These are phyloP conservation scores for Hoplostethus mediterraneus DNA, from an alignment of 2,797 vertebrate species.

Conservation along the genomic window DNA sequence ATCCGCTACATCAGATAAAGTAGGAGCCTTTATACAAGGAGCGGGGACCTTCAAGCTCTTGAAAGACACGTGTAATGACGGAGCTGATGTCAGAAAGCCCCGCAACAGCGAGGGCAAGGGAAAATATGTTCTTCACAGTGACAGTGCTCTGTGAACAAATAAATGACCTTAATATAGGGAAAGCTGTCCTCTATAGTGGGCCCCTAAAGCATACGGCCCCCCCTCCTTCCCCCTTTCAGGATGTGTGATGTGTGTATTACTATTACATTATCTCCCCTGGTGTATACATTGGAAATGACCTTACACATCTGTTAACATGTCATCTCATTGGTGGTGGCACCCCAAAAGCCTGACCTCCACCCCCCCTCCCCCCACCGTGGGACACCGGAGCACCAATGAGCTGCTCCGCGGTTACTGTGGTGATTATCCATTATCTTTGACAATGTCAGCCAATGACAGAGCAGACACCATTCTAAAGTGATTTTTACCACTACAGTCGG, in stretches of 20 bases:
- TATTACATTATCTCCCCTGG: conserved; percentile 78
- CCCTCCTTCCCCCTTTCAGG: conserved; percentile 46
- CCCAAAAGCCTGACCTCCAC: conserved; percentile 77
- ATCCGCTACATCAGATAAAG: conserved; percentile 43
- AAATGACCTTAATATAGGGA: conserved; percentile 76
- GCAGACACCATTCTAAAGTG: conserved; percentile 82
- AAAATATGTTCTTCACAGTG: conserved; percentile 63
- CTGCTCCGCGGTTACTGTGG: conserved; percentile 75
- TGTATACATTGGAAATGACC: conserved; percentile 80
- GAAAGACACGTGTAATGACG: conserved; percentile 59
- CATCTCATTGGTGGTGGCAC: conserved; percentile 72
- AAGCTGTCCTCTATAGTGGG: conserved; percentile 67
- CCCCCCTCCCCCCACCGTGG: conserved; percentile 52
- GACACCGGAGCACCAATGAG: conserved; percentile 75
- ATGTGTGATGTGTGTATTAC: conserved; percentile 74
- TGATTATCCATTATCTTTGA: conserved; percentile 90
- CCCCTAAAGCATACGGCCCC: conserved; percentile 61
- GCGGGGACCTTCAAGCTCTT: conserved; percentile 54
- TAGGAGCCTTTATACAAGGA: conserved; percentile 52
- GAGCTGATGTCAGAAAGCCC: conserved; percentile 60
- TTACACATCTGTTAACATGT: conserved; percentile 84
- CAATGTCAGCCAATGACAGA: conserved; percentile 89
- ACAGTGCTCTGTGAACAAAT: conserved; percentile 68
- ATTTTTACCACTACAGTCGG: conserved; percentile 81
- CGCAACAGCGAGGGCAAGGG: conserved; percentile 59